phyloP scores from a whole-genome alignment of 2,113 vertebrate species.

The Saguinus midas region DNA sequence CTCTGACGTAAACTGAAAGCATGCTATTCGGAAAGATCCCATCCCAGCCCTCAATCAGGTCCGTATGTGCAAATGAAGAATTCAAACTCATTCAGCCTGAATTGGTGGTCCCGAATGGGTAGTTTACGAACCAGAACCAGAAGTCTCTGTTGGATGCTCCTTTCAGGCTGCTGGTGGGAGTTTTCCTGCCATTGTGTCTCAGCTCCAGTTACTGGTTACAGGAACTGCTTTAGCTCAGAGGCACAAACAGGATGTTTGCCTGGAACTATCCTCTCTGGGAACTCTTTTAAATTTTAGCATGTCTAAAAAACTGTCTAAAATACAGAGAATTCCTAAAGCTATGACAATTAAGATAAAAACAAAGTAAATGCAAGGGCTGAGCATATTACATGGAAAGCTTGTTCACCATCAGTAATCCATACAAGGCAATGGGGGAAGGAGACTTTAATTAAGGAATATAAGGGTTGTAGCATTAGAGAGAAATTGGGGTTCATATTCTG shows the following conservation, averaged over 20 bases:
- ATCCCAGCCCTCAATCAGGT: neutral
- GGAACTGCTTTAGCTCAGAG: neutral
- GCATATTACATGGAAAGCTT: neutral
- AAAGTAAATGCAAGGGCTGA: neutral
- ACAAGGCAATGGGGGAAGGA: neutral
- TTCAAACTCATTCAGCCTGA: neutral
- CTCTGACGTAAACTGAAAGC: neutral
- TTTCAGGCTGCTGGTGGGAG: neutral
- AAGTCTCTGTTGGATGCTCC: neutral
- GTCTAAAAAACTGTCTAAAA: neutral
- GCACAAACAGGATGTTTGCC: neutral
- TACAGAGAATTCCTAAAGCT: neutral
- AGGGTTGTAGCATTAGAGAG: neutral
- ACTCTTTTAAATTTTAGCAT: too few relatives aligned
- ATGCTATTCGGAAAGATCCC: neutral
- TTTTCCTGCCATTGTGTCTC: neutral
- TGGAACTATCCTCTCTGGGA: neutral
- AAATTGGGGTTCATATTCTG: neutral
- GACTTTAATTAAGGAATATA: neutral
- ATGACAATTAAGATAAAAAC: neutral
- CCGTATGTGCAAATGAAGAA: neutral
- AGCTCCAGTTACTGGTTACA: neutral
- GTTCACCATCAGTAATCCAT: neutral
- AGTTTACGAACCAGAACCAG: neutral
- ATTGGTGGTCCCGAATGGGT: neutral